Percentiles rank a stretch among this genome's conserved stretches.
phyloP scores from a whole-genome alignment of 2,113 vertebrate species.

The Neotragus moschatus region DNA sequence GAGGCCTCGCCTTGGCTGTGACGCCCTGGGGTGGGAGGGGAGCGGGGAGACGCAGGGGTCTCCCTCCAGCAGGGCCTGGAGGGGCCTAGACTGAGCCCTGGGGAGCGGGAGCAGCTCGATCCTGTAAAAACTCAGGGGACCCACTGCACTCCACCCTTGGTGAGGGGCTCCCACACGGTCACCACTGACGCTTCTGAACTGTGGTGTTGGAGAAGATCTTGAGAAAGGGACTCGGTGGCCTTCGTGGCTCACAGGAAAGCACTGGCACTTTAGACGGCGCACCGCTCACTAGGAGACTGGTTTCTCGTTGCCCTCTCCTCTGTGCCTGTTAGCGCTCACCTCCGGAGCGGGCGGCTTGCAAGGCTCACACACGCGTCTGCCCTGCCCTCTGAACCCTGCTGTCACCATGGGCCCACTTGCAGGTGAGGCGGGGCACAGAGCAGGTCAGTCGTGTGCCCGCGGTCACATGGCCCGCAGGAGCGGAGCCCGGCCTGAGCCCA shows the following conservation, averaged over 20 bases:
- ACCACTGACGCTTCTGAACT: accelerated
- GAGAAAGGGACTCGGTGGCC: neutral
- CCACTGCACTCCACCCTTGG: neutral
- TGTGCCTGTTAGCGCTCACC: accelerated
- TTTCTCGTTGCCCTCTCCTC: accelerated
- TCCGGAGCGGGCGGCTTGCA: accelerated
- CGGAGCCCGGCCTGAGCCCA: neutral
- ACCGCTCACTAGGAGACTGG: accelerated
- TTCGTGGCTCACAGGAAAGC: accelerated
- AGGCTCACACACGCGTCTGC: accelerated
- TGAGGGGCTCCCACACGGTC: accelerated
- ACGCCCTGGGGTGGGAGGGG: accelerated
- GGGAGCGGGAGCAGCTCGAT: accelerated
- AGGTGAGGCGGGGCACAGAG: neutral
- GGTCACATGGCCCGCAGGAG: neutral
- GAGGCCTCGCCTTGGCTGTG: accelerated
- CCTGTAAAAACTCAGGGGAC: accelerated
- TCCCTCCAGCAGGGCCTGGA: neutral
- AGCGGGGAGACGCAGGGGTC: accelerated
- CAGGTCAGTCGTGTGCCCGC: accelerated
- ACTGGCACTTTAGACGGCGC: accelerated
- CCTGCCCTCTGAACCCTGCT: neutral
- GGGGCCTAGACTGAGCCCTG: accelerated
- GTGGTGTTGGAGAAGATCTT: neutral
- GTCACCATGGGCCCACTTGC: neutral